Percentiles rank a stretch among this genome's conserved stretches.
Evolutionary conservation across 2,888 invertebrate species (phyloP).

Genomic region (Pemphredon lugubris): DNA sequence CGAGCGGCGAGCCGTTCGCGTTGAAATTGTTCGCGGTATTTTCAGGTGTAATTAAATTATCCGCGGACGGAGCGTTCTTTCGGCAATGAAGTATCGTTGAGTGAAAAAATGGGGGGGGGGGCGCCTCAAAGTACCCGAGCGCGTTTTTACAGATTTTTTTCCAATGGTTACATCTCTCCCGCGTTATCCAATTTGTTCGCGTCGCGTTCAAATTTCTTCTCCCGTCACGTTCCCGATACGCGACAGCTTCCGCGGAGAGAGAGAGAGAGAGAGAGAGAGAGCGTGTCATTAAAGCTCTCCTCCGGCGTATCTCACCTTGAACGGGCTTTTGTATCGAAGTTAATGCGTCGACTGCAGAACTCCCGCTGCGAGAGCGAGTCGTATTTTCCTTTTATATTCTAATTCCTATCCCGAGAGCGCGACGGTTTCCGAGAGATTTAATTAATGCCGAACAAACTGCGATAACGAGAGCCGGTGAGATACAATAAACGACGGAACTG

Average conservation of each 20-base stretch:
- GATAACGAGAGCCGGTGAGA: slow-evolving; percentile 38
- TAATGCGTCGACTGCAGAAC: slow-evolving; percentile 3
- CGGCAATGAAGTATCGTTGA: not conserved
- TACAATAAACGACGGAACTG: slow-evolving; percentile 32
- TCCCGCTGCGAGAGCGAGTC: not conserved
- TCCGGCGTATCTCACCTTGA: not conserved
- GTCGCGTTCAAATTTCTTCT: not conserved
- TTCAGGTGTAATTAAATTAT: not conserved
- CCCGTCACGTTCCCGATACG: not conserved
- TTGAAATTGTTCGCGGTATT: not conserved
- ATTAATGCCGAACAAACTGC: slow-evolving; percentile 54
- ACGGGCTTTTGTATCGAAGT: slow-evolving; percentile 9
- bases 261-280: too few relatives aligned
- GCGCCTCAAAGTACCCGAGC: too few relatives aligned
- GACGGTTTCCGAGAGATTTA: slow-evolving; percentile 35
- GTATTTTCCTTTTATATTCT: slow-evolving; percentile 27
- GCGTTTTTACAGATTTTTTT: too few relatives aligned
- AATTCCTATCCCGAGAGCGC: slow-evolving; percentile 10
- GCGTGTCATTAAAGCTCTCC: not conserved
- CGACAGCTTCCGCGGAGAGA: not conserved
- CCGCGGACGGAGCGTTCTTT: not conserved
- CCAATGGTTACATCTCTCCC: too few relatives aligned
- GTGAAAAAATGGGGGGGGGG: too few relatives aligned
- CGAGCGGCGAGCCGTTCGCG: not conserved
- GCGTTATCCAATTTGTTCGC: too few relatives aligned